A percentile compares a stretch with the other conserved stretches of the same genome.
Evolutionary conservation across 1,140 invertebrate genomes (phyloP).

Genomic region (Archivesica marissinica): DNA sequence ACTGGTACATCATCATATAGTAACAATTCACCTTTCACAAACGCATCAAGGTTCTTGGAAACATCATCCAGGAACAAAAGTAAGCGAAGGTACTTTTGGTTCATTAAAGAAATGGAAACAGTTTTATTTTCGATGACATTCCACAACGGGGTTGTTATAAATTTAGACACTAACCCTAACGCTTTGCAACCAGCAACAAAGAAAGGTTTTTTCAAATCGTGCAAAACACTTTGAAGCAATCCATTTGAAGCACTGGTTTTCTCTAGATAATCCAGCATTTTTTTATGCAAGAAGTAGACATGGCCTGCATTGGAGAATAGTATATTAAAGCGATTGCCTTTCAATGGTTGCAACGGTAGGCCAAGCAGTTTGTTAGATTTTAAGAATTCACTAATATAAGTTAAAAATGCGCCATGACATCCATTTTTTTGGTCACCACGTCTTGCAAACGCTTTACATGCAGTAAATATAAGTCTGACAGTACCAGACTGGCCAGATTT

Average conservation of each 20-base stretch:
- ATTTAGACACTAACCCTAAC: slow-evolving; percentile 1
- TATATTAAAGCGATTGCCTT: slow-evolving; percentile 32
- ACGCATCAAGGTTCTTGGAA: background rate
- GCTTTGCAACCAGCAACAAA: slow-evolving; percentile 47
- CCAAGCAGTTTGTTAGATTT: slow-evolving; percentile 21
- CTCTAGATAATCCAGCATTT: slow-evolving; percentile 16
- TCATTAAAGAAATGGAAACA: slow-evolving; percentile 20
- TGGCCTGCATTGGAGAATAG: slow-evolving; percentile 38
- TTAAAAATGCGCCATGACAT: slow-evolving; percentile 12
- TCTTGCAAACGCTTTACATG: background rate
- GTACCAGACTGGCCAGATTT: slow-evolving; percentile 37
- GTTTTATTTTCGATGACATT: slow-evolving; percentile 21
- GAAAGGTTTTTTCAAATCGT: background rate
- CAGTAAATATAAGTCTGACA: background rate
- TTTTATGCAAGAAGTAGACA: slow-evolving; percentile 23
- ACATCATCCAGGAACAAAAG: background rate
- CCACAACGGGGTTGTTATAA: slow-evolving; percentile 21
- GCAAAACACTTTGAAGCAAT: slow-evolving; percentile 1
- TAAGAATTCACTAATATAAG: slow-evolving; percentile 10
- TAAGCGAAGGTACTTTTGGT: slow-evolving; percentile 27
- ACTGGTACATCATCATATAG: slow-evolving; percentile 3
- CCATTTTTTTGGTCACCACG: slow-evolving; percentile 24
- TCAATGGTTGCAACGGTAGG: slow-evolving; percentile 18
- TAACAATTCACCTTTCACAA: background rate
- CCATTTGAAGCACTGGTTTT: background rate